Conservation (phyloP, 1,140 invertebrate genomes). For the Cephus cinctus region DNA sequence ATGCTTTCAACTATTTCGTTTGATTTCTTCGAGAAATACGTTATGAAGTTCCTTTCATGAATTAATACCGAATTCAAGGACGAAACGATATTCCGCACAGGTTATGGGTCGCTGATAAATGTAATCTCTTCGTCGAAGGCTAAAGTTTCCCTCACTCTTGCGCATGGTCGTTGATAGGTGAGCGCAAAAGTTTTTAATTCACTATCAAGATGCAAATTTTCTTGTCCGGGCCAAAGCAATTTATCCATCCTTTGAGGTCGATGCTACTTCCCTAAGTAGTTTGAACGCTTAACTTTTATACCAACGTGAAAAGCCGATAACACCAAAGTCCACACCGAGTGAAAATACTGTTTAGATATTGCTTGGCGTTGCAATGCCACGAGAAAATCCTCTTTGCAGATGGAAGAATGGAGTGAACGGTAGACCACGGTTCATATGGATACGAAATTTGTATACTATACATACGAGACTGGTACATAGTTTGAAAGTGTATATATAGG, state of each 20-base stretch:
- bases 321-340: not conserved
- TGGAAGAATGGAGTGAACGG: too few species aligned
- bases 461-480: too few species aligned
- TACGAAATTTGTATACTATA: too few species aligned
- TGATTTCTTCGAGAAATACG: too few species aligned
- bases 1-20: too few species aligned
- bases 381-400: too few species aligned
- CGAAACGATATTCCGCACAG: conserved; percentile 15
- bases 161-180: conserved; percentile 28
- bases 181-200: conserved; percentile 44
- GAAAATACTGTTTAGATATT: too few species aligned
- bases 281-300: conserved; percentile 9
- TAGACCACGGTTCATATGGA: too few species aligned
- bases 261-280: conserved; percentile 31
- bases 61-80: conserved; percentile 7
- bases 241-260: conserved; percentile 37
- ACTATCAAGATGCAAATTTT: conserved; percentile 49
- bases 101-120: conserved; percentile 19
- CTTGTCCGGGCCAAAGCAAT: conserved; percentile 37
- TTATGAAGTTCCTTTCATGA: too few species aligned
- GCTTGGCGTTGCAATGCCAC: too few species aligned
- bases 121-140: conserved; percentile 16
- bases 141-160: conserved; percentile 19
- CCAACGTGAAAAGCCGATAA: not conserved
- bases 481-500: too few species aligned